Evolutionary conservation across 2,797 vertebrate genomes (phyloP).

Genomic region (Steatocranus sp.): DNA sequence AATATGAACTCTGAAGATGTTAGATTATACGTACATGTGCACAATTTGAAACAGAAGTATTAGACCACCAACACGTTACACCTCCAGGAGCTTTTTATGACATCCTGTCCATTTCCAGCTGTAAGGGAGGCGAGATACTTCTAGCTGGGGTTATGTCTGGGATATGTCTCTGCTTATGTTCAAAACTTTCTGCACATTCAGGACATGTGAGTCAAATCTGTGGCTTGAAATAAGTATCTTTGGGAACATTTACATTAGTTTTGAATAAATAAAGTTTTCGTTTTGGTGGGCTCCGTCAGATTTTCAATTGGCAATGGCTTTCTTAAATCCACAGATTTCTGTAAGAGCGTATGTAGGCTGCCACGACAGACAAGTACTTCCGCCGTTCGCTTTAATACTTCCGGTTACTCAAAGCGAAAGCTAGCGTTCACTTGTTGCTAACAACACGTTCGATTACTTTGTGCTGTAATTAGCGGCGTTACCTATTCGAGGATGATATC

Average conservation of each 20-base stretch:
- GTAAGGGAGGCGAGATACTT: background rate
- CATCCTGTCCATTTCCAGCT: background rate
- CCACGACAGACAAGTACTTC: accelerated
- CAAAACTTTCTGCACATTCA: background rate
- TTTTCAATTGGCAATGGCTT: background rate
- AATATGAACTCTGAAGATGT: background rate
- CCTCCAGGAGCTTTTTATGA: background rate
- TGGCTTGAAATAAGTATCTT: background rate
- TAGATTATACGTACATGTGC: accelerated
- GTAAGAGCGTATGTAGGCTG: background rate
- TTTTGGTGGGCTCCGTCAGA: accelerated
- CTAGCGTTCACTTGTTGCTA: background rate
- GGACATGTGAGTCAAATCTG: background rate
- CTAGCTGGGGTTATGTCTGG: background rate
- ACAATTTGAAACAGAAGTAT: background rate
- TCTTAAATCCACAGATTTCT: background rate
- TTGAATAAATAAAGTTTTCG: background rate
- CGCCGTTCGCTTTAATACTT: background rate
- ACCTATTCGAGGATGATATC: background rate
- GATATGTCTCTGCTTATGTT: background rate
- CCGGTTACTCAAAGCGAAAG: background rate
- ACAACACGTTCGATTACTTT: background rate
- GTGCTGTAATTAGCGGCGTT: background rate
- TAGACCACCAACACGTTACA: background rate
- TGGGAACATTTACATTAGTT: background rate